phyloP scores from a whole-genome alignment of 1,140 invertebrate species.

The Theocolax elegans region DNA sequence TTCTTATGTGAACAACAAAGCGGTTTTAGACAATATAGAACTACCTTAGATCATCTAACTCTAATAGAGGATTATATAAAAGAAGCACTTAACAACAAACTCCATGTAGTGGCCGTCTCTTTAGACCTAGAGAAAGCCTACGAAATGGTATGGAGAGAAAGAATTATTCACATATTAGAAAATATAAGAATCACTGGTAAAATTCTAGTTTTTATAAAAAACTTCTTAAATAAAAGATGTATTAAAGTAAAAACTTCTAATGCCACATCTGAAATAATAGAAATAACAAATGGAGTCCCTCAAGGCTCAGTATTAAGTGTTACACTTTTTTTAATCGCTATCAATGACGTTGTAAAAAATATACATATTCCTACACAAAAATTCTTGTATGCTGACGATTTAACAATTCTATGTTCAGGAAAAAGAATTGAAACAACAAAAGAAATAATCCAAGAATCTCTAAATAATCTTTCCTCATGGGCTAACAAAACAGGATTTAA shows the following conservation, averaged over 20 bases:
- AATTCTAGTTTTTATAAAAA: conserved; percentile 30
- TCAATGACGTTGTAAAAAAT: background rate
- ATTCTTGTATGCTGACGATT: background rate
- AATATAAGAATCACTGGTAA: conserved; percentile 33
- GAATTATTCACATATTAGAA: conserved; percentile 23
- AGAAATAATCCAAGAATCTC: background rate
- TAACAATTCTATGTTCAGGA: background rate
- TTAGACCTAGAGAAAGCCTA: conserved; percentile 50
- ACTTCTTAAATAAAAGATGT: conserved; percentile 35
- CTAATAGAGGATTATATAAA: conserved; percentile 38
- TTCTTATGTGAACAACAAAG: conserved; percentile 36
- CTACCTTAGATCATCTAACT: conserved; percentile 41
- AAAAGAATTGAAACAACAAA: background rate
- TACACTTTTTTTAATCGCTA: background rate
- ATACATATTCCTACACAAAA: background rate
- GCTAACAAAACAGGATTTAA: background rate
- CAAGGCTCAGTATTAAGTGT: background rate
- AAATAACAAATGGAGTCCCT: background rate
- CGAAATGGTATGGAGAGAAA: conserved; percentile 39
- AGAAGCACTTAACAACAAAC: conserved; percentile 41
- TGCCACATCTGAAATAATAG: background rate
- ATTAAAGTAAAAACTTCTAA: background rate
- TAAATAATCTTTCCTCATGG: background rate
- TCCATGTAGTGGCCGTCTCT: conserved; percentile 39
- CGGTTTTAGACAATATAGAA: conserved; percentile 40